A percentile compares a stretch with the other conserved stretches of the same genome.
phyloP scores from a whole-genome alignment of 2,888 invertebrate genomes.

The Acanthoscelides obtectus region DNA sequence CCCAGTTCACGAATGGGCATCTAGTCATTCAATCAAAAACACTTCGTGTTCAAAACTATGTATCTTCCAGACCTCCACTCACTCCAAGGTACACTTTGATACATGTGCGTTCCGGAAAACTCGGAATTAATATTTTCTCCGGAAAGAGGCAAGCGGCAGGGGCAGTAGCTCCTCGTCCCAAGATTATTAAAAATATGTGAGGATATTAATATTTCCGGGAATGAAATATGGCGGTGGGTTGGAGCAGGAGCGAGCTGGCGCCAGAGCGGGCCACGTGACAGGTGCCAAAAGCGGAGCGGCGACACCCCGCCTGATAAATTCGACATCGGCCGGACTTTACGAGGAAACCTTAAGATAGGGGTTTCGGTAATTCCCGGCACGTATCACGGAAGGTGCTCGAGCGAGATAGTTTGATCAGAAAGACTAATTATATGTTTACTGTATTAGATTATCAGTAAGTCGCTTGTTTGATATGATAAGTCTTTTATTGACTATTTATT shows the following conservation, averaged over 20 bases:
- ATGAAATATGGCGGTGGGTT: not conserved
- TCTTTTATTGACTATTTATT: too few relatives aligned
- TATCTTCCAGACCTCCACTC: not conserved
- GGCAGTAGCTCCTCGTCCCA: not conserved
- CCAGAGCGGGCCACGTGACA: not conserved
- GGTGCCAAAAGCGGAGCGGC: not conserved
- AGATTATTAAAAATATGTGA: not conserved
- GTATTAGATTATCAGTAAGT: too few relatives aligned
- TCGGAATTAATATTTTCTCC: not conserved
- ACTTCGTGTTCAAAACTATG: not conserved
- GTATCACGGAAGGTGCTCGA: not conserved
- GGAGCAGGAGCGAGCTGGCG: not conserved
- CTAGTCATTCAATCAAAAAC: not conserved
- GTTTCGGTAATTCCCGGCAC: not conserved
- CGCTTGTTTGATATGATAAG: too few relatives aligned
- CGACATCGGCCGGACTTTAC: not conserved
- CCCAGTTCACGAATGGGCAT: not conserved
- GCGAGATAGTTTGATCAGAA: not conserved
- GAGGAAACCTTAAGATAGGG: not conserved
- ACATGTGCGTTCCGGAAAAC: not conserved
- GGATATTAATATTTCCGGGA: not conserved
- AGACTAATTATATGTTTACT: too few relatives aligned
- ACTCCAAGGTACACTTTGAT: not conserved
- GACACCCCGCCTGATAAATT: not conserved
- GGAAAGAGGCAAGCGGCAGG: not conserved